Percentiles rank a stretch among this genome's conserved stretches.
Conservation (phyloP, 1,140 invertebrate species). For the Bathynomus jamesi region DNA sequence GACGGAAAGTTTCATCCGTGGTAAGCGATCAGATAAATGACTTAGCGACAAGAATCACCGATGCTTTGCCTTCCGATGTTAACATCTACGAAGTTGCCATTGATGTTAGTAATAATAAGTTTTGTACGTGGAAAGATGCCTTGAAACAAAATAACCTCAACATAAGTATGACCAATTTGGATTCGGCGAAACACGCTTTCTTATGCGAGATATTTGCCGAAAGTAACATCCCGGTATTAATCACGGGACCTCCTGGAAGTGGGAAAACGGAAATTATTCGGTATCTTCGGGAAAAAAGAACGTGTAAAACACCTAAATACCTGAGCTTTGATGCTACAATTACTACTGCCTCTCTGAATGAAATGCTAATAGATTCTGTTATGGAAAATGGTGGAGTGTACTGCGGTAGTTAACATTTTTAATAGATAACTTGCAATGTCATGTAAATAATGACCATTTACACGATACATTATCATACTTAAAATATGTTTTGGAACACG, state of each 20-base stretch:
- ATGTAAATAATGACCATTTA: neutral
- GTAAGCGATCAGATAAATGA: neutral
- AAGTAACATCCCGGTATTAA: neutral
- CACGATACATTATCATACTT: neutral
- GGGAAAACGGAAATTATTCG: neutral
- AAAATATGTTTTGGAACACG: neutral
- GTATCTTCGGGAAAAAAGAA: neutral
- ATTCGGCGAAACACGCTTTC: neutral
- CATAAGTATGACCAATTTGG: too few relatives aligned
- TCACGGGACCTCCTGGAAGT: neutral
- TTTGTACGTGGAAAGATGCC: neutral
- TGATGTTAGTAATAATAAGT: neutral
- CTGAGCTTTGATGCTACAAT: neutral
- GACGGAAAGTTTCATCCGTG: neutral
- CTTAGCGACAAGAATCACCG: neutral
- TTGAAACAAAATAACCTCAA: too few relatives aligned
- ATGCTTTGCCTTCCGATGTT: neutral
- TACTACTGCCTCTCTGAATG: neutral
- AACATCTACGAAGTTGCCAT: neutral
- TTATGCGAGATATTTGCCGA: neutral
- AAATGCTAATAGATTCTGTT: neutral
- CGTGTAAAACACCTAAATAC: neutral
- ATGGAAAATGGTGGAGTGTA: neutral
- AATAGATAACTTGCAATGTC: neutral
- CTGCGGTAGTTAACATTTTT: neutral